phyloP scores from a whole-genome alignment of 2,888 invertebrate genomes.

The Boloria selene region DNA sequence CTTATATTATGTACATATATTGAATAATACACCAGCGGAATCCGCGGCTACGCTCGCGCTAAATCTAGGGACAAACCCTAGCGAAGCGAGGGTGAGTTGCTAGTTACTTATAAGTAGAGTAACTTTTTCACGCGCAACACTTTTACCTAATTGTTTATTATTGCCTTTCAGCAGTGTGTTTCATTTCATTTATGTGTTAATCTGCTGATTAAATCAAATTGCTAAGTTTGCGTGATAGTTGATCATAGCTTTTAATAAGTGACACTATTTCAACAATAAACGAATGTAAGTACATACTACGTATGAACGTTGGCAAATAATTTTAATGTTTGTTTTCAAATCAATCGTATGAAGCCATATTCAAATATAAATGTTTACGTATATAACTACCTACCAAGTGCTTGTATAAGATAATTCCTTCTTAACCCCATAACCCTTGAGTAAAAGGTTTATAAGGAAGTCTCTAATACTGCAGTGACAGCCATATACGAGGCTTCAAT shows the following conservation, averaged over 20 bases:
- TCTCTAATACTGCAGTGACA: slow-evolving; percentile 40
- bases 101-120: too few relatives aligned
- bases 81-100: too few relatives aligned
- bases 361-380: neutral
- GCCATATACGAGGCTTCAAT: slow-evolving; percentile 45
- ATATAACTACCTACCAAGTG: slow-evolving; percentile 3
- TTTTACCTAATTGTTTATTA: neutral
- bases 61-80: too few relatives aligned
- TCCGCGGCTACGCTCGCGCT: too few relatives aligned
- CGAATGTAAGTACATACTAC: neutral
- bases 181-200: slow-evolving; percentile 50
- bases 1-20: too few relatives aligned
- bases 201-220: slow-evolving; percentile 68
- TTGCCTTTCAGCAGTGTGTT: slow-evolving; percentile 54
- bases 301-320: neutral
- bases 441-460: slow-evolving; percentile 38
- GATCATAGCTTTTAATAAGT: slow-evolving; percentile 52
- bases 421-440: slow-evolving; percentile 45
- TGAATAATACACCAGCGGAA: too few relatives aligned
- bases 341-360: slow-evolving; percentile 26
- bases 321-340: slow-evolving; percentile 33
- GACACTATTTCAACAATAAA: neutral
- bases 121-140: neutral
- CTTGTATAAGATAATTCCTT: slow-evolving; percentile 29
- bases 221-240: slow-evolving; percentile 64